Conservation (phyloP, 2,888 invertebrate genomes). For the Mythimna impura region DNA sequence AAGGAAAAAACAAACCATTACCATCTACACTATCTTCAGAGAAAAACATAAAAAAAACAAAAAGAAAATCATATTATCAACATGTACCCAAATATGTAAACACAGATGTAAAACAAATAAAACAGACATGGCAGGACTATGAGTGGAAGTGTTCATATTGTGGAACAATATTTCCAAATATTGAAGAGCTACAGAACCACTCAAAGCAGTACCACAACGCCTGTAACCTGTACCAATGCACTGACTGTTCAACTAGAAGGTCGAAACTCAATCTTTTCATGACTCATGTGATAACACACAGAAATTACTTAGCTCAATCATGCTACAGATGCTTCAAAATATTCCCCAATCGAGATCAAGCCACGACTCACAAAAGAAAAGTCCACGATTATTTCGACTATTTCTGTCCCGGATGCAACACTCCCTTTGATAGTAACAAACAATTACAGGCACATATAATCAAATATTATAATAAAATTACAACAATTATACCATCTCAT, state of each 20-base stretch:
- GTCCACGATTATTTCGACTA: slow-evolving; percentile 60
- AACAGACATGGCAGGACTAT: slow-evolving; percentile 78
- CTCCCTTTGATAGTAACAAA: slow-evolving; percentile 67
- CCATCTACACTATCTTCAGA: not conserved
- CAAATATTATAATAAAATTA: slow-evolving; percentile 64
- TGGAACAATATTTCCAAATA: slow-evolving; percentile 73
- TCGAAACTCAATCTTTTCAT: slow-evolving; percentile 75
- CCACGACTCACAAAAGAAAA: slow-evolving; percentile 60
- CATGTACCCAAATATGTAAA: slow-evolving; percentile 4
- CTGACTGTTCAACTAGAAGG: slow-evolving; percentile 85
- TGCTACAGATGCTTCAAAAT: slow-evolving; percentile 76
- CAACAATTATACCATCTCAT: slow-evolving; percentile 7
- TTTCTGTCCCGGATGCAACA: slow-evolving; percentile 75
- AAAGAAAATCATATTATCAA: not conserved
- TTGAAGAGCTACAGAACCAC: slow-evolving; percentile 88
- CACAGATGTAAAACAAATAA: slow-evolving; percentile 34
- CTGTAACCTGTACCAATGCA: slow-evolving; percentile 91
- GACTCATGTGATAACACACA: slow-evolving; percentile 90
- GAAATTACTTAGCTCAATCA: slow-evolving; percentile 88
- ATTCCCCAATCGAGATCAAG: slow-evolving; percentile 68
- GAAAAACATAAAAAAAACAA: not conserved
- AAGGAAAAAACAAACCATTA: not conserved
- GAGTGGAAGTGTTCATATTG: slow-evolving; percentile 80
- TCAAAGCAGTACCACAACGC: slow-evolving; percentile 90
- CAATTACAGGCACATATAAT: slow-evolving; percentile 72